These are phyloP conservation scores for Sarotherodon lohbergeri DNA, from an alignment of 2,113 vertebrate species.

Conservation along the genomic window DNA sequence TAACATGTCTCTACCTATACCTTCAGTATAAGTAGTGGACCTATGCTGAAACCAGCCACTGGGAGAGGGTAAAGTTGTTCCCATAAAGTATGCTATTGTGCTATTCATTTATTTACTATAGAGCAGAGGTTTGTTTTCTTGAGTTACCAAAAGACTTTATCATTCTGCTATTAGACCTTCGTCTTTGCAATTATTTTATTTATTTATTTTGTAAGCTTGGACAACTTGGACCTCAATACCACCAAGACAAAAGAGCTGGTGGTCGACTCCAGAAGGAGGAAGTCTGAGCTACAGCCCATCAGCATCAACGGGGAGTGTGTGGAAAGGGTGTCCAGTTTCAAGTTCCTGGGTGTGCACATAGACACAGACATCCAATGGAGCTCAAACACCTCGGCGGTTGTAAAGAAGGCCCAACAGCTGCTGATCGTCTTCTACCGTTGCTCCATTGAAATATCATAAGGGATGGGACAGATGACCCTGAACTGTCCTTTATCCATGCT, in stretches of 20 bases:
- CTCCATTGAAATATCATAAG: not conserved
- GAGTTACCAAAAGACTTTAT: not conserved
- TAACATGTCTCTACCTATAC: not conserved
- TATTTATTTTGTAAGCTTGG: not conserved
- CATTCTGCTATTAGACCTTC: no score
- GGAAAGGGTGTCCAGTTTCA: not conserved
- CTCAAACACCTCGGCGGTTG: not conserved
- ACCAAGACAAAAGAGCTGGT: not conserved
- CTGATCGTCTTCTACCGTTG: not conserved
- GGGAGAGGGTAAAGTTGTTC: not conserved
- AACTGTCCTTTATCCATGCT: not conserved
- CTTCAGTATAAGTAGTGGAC: not conserved
- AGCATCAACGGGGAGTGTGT: not conserved
- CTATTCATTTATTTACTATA: not conserved
- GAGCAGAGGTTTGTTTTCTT: not conserved
- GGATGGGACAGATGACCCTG: not conserved
- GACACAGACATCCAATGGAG: not conserved
- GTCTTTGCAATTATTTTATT: not conserved
- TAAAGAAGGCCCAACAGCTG: not conserved
- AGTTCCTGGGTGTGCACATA: not conserved
- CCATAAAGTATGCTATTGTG: not conserved
- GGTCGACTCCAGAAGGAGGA: not conserved
- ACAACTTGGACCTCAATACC: not conserved
- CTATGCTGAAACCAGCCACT: not conserved
- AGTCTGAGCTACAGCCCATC: not conserved